Percentiles rank a stretch among this genome's conserved stretches.
Conservation (phyloP, 2,888 invertebrate genomes). For the Mesorhabditis spiculigera region DNA sequence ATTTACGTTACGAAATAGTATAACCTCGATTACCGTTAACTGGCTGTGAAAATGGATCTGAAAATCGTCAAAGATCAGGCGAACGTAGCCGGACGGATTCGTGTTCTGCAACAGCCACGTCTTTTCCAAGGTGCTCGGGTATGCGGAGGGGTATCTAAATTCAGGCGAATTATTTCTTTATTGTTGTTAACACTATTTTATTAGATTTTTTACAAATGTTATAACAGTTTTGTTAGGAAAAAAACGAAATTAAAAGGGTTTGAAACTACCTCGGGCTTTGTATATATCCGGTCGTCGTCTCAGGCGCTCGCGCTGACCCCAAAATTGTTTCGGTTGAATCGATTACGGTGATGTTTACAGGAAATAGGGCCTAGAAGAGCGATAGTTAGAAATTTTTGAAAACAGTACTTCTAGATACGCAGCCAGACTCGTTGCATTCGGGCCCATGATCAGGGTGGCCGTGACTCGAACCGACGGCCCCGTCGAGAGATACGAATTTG, state of each 20-base stretch:
- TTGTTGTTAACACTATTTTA: too few species aligned
- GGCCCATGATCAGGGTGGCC: not conserved
- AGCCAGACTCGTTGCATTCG: too few species aligned
- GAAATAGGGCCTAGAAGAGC: not conserved
- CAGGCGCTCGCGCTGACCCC: not conserved
- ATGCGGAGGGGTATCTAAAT: not conserved
- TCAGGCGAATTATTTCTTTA: too few species aligned
- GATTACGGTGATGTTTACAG: not conserved
- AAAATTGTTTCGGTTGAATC: not conserved
- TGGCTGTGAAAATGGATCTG: not conserved
- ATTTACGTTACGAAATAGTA: not conserved
- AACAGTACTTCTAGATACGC: too few species aligned
- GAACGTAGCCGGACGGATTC: not conserved
- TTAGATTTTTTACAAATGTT: too few species aligned
- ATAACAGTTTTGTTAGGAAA: too few species aligned
- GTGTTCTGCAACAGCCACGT: not conserved
- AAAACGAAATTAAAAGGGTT: too few species aligned
- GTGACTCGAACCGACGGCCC: not conserved
- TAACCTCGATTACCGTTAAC: not conserved
- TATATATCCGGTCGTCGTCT: slow-evolving; percentile 1
- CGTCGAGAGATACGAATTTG: not conserved
- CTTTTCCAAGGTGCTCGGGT: not conserved
- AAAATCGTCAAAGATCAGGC: slow-evolving; percentile 1
- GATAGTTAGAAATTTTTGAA: too few species aligned
- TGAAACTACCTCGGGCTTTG: not conserved